Conservation (phyloP, 2,888 invertebrate species). For the Cheiracanthium punctorium region DNA sequence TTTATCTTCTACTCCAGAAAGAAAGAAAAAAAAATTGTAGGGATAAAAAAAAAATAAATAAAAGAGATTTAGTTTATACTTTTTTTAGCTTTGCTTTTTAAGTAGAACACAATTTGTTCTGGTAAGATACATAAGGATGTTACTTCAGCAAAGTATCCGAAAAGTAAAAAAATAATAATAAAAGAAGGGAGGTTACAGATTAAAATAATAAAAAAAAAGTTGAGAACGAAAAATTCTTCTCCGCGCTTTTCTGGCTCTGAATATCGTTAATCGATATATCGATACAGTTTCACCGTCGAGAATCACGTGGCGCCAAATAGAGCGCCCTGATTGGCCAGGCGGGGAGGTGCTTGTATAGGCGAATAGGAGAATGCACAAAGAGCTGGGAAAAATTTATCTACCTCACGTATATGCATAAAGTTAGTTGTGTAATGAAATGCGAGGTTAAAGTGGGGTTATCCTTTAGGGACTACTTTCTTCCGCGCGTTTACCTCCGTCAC, state of each 20-base stretch:
- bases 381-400: constrained; percentile 61
- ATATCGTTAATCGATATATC: constrained; percentile 69
- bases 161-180: constrained; percentile 31
- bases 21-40: too few species aligned
- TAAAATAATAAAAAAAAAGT: constrained; percentile 9
- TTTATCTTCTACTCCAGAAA: too few species aligned
- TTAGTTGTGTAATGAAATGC: constrained; percentile 60
- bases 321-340: constrained; percentile 31
- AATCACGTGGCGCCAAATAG: constrained; percentile 52
- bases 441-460: constrained; percentile 51
- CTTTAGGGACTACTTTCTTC: constrained; percentile 55
- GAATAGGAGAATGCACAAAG: constrained; percentile 22
- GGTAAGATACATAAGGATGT: too few species aligned
- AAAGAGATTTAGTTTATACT: too few species aligned
- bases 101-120: too few species aligned
- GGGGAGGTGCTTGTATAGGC: constrained; percentile 34
- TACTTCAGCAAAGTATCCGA: too few species aligned
- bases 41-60: too few species aligned
- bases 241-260: constrained; percentile 44
- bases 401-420: constrained; percentile 61
- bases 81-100: too few species aligned
- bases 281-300: constrained; percentile 62
- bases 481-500: constrained; percentile 44
- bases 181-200: constrained; percentile 24
- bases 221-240: constrained; percentile 43